These are phyloP conservation scores for Coregonus clupeaformis DNA, from an alignment of 2,113 vertebrate genomes.

Conservation along the genomic window DNA sequence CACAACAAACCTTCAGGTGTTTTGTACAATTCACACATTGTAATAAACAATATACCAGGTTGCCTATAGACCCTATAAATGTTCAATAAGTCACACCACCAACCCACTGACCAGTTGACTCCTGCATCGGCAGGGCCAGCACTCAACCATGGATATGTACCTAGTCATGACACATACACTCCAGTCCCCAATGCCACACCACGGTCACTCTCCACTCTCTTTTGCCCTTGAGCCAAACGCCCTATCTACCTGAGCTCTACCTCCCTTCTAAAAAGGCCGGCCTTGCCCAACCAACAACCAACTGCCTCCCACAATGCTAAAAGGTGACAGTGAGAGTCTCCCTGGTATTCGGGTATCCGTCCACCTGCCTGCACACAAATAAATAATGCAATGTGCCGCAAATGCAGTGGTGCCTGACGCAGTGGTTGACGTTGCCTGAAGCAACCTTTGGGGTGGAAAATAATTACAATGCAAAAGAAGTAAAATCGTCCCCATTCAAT, in stretches of 20 bases:
- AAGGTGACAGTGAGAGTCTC: conserved; percentile 77
- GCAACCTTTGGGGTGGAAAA: conserved; percentile 82
- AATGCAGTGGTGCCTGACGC: conserved; percentile 76
- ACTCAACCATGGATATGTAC: no score
- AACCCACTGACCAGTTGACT: conserved; percentile 49
- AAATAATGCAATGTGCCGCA: conserved; percentile 81
- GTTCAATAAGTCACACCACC: neutral
- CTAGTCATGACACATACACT: neutral
- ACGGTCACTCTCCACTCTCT: conserved; percentile 40
- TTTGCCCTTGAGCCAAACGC: conserved; percentile 63
- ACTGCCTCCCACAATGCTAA: conserved; percentile 55
- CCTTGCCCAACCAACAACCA: conserved; percentile 31
- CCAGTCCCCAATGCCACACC: conserved; percentile 49
- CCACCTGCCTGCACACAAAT: conserved; percentile 70
- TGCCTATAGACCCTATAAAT: conserved; percentile 32
- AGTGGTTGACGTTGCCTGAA: conserved; percentile 76
- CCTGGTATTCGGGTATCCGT: conserved; percentile 67
- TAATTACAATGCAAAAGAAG: conserved; percentile 79
- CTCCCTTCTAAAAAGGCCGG: neutral
- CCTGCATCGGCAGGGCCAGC: neutral
- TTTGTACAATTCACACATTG: no score
- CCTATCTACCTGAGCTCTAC: conserved; percentile 51
- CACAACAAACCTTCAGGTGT: conserved; percentile 42
- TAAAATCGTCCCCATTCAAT: conserved; percentile 58
- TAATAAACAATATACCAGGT: no score